Conservation (phyloP, 2,888 invertebrate species). For the Drosophila phalerata region DNA sequence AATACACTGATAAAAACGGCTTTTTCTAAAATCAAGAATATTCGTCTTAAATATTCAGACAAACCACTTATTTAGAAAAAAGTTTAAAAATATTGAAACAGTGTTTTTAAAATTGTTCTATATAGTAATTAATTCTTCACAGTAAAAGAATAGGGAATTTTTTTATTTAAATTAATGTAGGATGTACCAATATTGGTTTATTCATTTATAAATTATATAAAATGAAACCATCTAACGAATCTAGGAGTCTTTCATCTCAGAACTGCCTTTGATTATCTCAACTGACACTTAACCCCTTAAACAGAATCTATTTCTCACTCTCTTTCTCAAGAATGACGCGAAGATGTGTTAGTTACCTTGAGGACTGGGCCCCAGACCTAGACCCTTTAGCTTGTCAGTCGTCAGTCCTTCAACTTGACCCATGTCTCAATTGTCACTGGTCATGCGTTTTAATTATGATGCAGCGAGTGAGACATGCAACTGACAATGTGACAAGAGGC, state of each 20-base stretch:
- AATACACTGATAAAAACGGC: too few relatives aligned
- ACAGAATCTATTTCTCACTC: constrained; percentile 6
- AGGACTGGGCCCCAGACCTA: constrained; percentile 5
- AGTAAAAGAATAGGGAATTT: too few relatives aligned
- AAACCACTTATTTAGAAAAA: too few relatives aligned
- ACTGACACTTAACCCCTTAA: constrained; percentile 9
- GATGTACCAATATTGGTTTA: too few relatives aligned
- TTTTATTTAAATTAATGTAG: too few relatives aligned
- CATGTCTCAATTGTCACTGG: constrained; percentile 61
- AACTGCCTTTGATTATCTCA: constrained; percentile 38
- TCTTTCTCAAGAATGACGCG: constrained; percentile 36
- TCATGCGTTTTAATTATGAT: constrained; percentile 82
- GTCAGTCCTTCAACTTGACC: constrained; percentile 76
- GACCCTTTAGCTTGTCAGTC: constrained; percentile 20
- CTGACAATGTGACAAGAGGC: constrained; percentile 77
- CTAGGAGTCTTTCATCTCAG: not conserved
- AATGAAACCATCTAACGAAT: too few relatives aligned
- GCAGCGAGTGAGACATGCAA: constrained; percentile 72
- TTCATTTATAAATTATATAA: too few relatives aligned
- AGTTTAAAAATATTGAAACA: too few relatives aligned
- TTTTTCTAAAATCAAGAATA: too few relatives aligned
- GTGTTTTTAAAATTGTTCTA: too few relatives aligned
- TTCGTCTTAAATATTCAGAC: too few relatives aligned
- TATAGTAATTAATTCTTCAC: too few relatives aligned
- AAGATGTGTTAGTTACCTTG: constrained; percentile 47